Evolutionary conservation across 2,888 invertebrate genomes (phyloP).

Genomic region (Pomacea canaliculata): DNA sequence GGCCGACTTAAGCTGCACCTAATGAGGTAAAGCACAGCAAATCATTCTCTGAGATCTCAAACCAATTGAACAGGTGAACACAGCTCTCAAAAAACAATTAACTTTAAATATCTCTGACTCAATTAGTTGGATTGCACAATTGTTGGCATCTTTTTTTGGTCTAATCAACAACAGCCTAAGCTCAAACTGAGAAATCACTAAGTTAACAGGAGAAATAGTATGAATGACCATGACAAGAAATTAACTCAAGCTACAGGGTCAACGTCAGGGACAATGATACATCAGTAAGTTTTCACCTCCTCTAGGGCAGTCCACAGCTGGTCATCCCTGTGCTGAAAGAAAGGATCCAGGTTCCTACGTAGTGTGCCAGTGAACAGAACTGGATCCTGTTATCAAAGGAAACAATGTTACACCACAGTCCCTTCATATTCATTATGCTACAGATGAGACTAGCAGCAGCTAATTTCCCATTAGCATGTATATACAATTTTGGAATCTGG

Average conservation of each 20-base stretch:
- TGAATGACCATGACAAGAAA: too few relatives aligned
- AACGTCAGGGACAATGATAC: too few relatives aligned
- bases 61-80: background rate
- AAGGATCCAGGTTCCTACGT: slow-evolving; percentile 67
- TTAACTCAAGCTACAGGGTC: too few relatives aligned
- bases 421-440: too few relatives aligned
- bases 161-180: too few relatives aligned
- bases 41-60: background rate
- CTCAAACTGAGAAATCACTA: too few relatives aligned
- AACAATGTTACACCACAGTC: background rate
- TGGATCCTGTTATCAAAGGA: slow-evolving; percentile 59
- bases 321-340: slow-evolving; percentile 56
- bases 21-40: background rate
- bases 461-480: too few relatives aligned
- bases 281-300: slow-evolving; percentile 47
- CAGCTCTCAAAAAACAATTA: background rate
- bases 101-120: too few relatives aligned
- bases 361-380: slow-evolving; percentile 66
- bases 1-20: slow-evolving; percentile 64
- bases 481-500: too few relatives aligned
- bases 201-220: too few relatives aligned
- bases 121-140: background rate
- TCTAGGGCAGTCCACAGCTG: slow-evolving; percentile 62
- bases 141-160: too few relatives aligned
- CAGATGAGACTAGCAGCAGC: too few relatives aligned